phyloP scores from a whole-genome alignment of 2,113 vertebrate species.

The Mola mola region DNA sequence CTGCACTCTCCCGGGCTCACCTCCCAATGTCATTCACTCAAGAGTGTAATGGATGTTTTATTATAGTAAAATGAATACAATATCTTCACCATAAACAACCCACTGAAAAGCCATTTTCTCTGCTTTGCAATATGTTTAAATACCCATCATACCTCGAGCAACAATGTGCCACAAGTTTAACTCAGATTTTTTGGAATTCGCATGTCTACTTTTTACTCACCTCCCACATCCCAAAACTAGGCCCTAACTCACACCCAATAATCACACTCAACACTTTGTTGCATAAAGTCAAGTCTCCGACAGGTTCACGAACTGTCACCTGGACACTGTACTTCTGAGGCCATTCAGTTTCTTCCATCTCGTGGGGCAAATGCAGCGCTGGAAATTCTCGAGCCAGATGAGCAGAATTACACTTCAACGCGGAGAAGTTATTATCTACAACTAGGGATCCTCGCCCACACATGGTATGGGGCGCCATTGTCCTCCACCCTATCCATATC shows the following conservation, averaged over 20 bases:
- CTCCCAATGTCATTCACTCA: conserved; percentile 65
- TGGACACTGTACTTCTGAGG: conserved; percentile 21
- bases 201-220: conserved; percentile 36
- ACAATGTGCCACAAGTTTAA: conserved; percentile 79
- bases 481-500: conserved; percentile 54
- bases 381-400: conserved; percentile 40
- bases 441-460: conserved; percentile 39
- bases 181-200: conserved; percentile 73
- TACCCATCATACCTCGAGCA: conserved; percentile 75
- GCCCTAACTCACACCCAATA: conserved; percentile 30
- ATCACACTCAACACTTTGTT: conserved; percentile 40
- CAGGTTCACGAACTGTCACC: conserved; percentile 54
- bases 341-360: conserved; percentile 25
- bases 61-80: conserved; percentile 84
- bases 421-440: conserved; percentile 49
- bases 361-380: conserved; percentile 43
- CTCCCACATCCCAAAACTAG: conserved; percentile 18
- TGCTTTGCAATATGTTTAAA: conserved; percentile 69
- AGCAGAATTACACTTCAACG: conserved; percentile 49
- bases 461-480: conserved; percentile 12
- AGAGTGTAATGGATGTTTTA: conserved; percentile 77
- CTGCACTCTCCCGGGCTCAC: conserved; percentile 64
- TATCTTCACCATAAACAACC: conserved; percentile 80
- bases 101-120: conserved; percentile 82
- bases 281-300: conserved; percentile 37